Percentiles rank a stretch among this genome's conserved stretches.
Conservation (phyloP, 2,888 invertebrate genomes). For the Miltochrista miniata region DNA sequence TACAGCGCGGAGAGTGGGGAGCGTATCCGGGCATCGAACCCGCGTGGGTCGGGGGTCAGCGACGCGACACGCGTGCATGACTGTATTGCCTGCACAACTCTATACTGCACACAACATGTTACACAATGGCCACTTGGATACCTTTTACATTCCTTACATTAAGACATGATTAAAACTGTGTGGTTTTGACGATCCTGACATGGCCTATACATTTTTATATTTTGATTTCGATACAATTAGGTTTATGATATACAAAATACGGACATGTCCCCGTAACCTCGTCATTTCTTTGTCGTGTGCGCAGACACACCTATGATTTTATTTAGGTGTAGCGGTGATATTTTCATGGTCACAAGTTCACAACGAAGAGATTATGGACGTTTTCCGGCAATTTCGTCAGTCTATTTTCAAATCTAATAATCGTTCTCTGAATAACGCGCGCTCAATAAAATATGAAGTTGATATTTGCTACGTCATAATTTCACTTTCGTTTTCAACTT, state of each 20-base stretch:
- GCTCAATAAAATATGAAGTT: conserved; percentile 1
- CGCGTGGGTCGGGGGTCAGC: conserved; percentile 81
- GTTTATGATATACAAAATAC: conserved; percentile 11
- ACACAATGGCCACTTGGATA: conserved; percentile 18
- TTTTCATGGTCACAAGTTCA: conserved; percentile 55
- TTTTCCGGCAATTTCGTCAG: too few species aligned
- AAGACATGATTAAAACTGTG: too few species aligned
- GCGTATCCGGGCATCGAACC: conserved; percentile 69
- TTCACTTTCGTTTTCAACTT: conserved; percentile 32
- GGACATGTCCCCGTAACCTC: conserved; percentile 37
- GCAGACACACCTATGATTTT: conserved; percentile 50
- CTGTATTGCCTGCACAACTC: conserved; percentile 57
- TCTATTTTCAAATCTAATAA: conserved; percentile 11
- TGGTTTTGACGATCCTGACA: too few species aligned
- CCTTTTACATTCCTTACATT: conserved; percentile 1
- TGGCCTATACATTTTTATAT: too few species aligned
- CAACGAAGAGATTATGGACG: conserved; percentile 46
- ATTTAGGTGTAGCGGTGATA: conserved; percentile 50
- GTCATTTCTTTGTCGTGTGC: conserved; percentile 56
- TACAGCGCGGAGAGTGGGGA: conserved; percentile 39
- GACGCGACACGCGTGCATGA: conserved; percentile 77
- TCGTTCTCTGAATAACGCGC: too few species aligned
- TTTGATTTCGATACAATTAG: too few species aligned
- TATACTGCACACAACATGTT: conserved; percentile 9
- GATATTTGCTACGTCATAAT: conserved; percentile 9